Evolutionary conservation across 2,888 invertebrate species (phyloP).

Genomic region (Gnatocerus cornutus): DNA sequence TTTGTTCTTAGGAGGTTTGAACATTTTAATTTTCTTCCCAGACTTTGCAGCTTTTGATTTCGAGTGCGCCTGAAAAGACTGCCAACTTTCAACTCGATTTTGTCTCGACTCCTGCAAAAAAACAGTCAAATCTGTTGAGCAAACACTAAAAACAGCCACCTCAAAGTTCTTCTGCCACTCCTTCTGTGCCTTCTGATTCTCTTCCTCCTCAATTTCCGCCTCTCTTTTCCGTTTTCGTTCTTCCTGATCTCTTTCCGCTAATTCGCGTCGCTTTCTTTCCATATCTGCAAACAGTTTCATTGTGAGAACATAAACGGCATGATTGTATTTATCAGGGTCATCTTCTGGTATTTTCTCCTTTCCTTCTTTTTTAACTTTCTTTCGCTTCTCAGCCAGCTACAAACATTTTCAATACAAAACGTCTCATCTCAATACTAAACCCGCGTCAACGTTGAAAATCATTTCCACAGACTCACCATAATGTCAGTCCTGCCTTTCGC

Average conservation of each 20-base stretch:
- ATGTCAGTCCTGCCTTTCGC: constrained; percentile 95
- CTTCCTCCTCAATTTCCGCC: constrained; percentile 93
- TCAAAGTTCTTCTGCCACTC: constrained; percentile 99
- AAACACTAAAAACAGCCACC: constrained; percentile 70
- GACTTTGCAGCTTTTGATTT: constrained; percentile 82
- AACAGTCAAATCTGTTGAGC: background rate
- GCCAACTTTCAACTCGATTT: constrained; percentile 94
- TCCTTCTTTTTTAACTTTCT: constrained; percentile 94
- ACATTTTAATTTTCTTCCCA: constrained; percentile 85
- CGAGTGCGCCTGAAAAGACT: constrained; percentile 86
- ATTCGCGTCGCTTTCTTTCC: constrained; percentile 91
- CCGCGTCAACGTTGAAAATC: too few relatives aligned
- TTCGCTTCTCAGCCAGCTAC: constrained; percentile 93
- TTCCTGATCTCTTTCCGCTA: constrained; percentile 92
- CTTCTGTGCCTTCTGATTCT: constrained; percentile 89
- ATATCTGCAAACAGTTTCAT: constrained; percentile 98
- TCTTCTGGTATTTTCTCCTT: constrained; percentile 91
- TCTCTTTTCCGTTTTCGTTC: constrained; percentile 95
- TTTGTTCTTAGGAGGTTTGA: constrained; percentile 95
- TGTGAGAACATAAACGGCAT: constrained; percentile 98
- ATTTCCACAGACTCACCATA: constrained; percentile 87
- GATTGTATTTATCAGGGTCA: constrained; percentile 88
- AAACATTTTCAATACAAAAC: constrained; percentile 57
- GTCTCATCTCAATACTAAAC: constrained; percentile 12
- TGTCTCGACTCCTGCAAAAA: constrained; percentile 86